Percentiles rank a stretch among this genome's conserved stretches.
Evolutionary conservation across 1,140 invertebrate species (phyloP).

Genomic region (Apocrypta bakeri): DNA sequence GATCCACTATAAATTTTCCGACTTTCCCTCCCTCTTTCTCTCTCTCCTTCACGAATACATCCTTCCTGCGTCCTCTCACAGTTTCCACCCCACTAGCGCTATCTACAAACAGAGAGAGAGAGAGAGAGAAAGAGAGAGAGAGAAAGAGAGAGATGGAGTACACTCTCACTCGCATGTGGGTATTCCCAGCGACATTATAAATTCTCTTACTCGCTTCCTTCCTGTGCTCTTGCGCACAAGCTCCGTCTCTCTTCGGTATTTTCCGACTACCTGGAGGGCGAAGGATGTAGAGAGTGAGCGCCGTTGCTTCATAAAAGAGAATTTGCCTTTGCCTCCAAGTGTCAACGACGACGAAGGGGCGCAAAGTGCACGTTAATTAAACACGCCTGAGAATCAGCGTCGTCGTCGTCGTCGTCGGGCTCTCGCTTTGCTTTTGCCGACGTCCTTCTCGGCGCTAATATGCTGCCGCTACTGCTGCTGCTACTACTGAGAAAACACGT

Average conservation of each 20-base stretch:
- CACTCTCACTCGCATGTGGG: not conserved
- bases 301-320: constrained; percentile 36
- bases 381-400: constrained; percentile 42
- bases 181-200: not conserved
- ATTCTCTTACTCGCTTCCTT: constrained; percentile 11
- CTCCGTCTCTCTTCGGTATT: not conserved
- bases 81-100: not conserved
- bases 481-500: constrained; percentile 5
- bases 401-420: not conserved
- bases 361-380: constrained; percentile 59
- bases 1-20: constrained; percentile 1
- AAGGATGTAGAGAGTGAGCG: constrained; percentile 10
- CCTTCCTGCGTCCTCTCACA: not conserved
- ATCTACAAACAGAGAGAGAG: not conserved
- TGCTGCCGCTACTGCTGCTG: not conserved
- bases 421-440: not conserved
- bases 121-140: not conserved
- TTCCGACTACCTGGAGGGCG: not conserved
- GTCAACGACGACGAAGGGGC: constrained; percentile 50
- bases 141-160: not conserved
- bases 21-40: not conserved
- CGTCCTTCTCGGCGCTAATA: not conserved
- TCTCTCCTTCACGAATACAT: not conserved
- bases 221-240: not conserved
- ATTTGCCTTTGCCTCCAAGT: constrained; percentile 40